Evolutionary conservation across 2,888 invertebrate species (phyloP).

Genomic region (Drosophila aldrichi): DNA sequence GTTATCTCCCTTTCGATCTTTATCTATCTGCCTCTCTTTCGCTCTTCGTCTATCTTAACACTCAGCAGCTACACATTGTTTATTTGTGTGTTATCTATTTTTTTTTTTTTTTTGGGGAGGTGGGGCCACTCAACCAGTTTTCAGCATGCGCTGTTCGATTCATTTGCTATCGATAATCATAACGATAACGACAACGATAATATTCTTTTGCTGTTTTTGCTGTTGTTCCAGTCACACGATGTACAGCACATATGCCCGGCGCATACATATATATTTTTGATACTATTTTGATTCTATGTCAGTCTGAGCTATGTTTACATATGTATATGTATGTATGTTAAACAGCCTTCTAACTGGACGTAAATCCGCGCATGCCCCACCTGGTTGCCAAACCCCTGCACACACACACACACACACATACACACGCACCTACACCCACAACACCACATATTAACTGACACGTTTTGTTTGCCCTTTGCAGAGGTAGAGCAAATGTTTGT

Average conservation of each 20-base stretch:
- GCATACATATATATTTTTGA: not conserved
- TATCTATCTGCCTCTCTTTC: slow-evolving; percentile 10
- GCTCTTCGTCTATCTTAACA: slow-evolving; percentile 9
- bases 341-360: slow-evolving; percentile 3
- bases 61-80: slow-evolving; percentile 15
- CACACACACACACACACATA: slow-evolving; percentile 3
- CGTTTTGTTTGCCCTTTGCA: not conserved
- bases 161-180: slow-evolving; percentile 20
- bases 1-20: slow-evolving; percentile 19
- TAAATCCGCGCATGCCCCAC: slow-evolving; percentile 35
- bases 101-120: slow-evolving; percentile 3
- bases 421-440: not conserved
- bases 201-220: slow-evolving; percentile 1
- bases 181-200: slow-evolving; percentile 25
- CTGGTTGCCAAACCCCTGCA: slow-evolving; percentile 47
- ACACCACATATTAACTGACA: not conserved
- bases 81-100: no score
- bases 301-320: slow-evolving; percentile 22
- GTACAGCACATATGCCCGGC: slow-evolving; percentile 29
- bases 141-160: slow-evolving; percentile 33
- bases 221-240: slow-evolving; percentile 22
- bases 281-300: slow-evolving; percentile 25
- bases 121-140: slow-evolving; percentile 38
- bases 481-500: not conserved
- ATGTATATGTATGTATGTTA: not conserved